Evolutionary conservation across 2,113 vertebrate genomes (phyloP).

Genomic region (Python bivittatus): DNA sequence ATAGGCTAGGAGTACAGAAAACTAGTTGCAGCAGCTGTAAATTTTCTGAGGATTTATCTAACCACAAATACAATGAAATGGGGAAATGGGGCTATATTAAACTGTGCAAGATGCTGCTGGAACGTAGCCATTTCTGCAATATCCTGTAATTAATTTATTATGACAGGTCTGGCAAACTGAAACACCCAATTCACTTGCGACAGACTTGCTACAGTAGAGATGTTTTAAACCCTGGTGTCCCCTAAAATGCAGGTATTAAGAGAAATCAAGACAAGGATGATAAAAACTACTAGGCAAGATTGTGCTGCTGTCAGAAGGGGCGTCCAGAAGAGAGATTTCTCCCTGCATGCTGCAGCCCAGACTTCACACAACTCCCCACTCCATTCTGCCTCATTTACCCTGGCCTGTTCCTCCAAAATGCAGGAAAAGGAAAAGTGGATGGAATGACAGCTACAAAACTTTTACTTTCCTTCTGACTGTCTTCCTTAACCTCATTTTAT

Average conservation of each 20-base stretch:
- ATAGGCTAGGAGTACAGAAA: slow-evolving; percentile 84
- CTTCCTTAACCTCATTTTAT: neutral
- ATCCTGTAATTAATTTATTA: slow-evolving; percentile 99
- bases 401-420: neutral
- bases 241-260: slow-evolving; percentile 50
- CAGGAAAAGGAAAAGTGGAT: neutral
- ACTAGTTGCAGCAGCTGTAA: slow-evolving; percentile 88
- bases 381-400: neutral
- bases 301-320: neutral
- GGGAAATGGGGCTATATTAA: slow-evolving; percentile 96
- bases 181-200: slow-evolving; percentile 96
- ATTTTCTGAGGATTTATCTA: slow-evolving; percentile 89
- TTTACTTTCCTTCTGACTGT: neutral
- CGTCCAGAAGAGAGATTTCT: neutral
- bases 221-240: slow-evolving; percentile 68
- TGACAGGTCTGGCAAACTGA: slow-evolving; percentile 99
- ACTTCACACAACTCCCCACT: neutral
- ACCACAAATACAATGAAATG: slow-evolving; percentile 95
- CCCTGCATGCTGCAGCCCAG: neutral
- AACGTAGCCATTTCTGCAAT: slow-evolving; percentile 93
- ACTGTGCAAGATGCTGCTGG: slow-evolving; percentile 86
- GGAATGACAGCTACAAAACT: neutral
- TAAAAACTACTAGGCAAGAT: neutral
- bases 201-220: slow-evolving; percentile 78
- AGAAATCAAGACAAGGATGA: neutral